phyloP scores from a whole-genome alignment of 2,113 vertebrate species.

The Sprattus sprattus region DNA sequence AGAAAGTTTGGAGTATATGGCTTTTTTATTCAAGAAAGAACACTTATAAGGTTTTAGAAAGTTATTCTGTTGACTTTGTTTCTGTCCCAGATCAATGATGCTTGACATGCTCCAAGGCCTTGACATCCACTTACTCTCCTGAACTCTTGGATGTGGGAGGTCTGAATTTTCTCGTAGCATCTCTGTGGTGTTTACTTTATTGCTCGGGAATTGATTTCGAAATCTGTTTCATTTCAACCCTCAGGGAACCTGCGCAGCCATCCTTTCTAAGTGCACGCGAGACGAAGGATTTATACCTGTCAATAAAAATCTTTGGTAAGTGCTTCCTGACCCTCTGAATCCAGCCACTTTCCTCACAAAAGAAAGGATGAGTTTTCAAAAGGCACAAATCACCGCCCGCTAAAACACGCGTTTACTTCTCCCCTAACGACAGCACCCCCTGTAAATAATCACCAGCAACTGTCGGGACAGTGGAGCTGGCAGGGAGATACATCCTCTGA shows the following conservation, averaged over 20 bases:
- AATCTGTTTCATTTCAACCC: slow-evolving; percentile 72
- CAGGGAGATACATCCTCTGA: slow-evolving; percentile 57
- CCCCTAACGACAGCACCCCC: slow-evolving; percentile 57
- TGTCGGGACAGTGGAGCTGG: slow-evolving; percentile 61
- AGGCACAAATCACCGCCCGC: slow-evolving; percentile 74
- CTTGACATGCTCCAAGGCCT: slow-evolving; percentile 26
- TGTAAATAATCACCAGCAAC: slow-evolving; percentile 73
- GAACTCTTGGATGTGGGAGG: slow-evolving; percentile 56
- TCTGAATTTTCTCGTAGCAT: slow-evolving; percentile 50
- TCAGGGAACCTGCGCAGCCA: slow-evolving; percentile 71
- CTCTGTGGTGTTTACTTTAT: slow-evolving; percentile 63
- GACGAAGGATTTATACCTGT: slow-evolving; percentile 76
- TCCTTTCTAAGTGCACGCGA: slow-evolving; percentile 67
- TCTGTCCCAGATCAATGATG: background rate
- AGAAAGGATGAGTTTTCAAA: slow-evolving; percentile 69
- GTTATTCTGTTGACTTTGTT: background rate
- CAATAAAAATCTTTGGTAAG: slow-evolving; percentile 78
- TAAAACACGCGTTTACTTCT: slow-evolving; percentile 75
- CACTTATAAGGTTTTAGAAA: background rate
- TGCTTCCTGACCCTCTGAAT: slow-evolving; percentile 76
- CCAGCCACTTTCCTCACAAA: slow-evolving; percentile 70
- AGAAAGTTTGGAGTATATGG: background rate
- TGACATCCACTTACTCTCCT: slow-evolving; percentile 58
- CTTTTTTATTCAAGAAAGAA: background rate
- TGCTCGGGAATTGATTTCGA: slow-evolving; percentile 62